These are phyloP conservation scores for Mesitornis unicolor DNA, from an alignment of 2,113 vertebrate species.

Conservation along the genomic window DNA sequence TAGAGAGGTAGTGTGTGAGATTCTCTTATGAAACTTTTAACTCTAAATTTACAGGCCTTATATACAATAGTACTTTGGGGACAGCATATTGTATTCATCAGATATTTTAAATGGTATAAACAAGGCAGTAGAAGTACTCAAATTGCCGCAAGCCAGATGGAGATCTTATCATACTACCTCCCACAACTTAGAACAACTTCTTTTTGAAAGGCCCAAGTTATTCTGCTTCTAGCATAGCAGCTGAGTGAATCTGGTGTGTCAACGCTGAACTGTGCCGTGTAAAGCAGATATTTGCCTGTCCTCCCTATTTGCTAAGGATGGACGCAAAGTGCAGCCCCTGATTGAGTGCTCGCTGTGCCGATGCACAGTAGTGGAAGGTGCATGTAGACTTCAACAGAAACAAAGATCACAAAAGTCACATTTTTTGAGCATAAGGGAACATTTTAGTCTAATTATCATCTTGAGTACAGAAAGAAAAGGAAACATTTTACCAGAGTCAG, in stretches of 20 bases:
- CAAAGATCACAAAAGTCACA: conserved; percentile 1
- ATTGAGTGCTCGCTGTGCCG: neutral
- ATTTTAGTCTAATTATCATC: conserved; percentile 51
- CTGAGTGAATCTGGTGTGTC: neutral
- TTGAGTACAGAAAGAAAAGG: conserved; percentile 46
- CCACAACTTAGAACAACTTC: neutral
- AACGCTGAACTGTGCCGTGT: neutral
- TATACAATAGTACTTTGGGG: neutral
- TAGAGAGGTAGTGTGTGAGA: neutral
- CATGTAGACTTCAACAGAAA: neutral
- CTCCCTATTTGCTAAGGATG: neutral
- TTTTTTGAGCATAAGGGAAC: conserved; percentile 52
- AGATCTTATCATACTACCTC: conserved; percentile 56
- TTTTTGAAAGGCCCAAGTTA: neutral
- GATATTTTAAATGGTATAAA: conserved; percentile 30
- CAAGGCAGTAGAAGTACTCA: conserved; percentile 11
- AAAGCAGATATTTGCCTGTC: neutral
- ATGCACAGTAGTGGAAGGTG: neutral
- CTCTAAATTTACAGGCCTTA: neutral
- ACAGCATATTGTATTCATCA: conserved; percentile 25
- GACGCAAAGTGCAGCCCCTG: neutral
- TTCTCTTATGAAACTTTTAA: neutral
- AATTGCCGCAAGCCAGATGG: conserved; percentile 8
- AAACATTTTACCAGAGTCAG: conserved; percentile 29
- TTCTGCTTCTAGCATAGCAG: neutral